Evolutionary conservation across 1,140 invertebrate species (phyloP), one percentile per base, ranked within the genome.

Genomic region (Coenobita brevimanus): DNA sequence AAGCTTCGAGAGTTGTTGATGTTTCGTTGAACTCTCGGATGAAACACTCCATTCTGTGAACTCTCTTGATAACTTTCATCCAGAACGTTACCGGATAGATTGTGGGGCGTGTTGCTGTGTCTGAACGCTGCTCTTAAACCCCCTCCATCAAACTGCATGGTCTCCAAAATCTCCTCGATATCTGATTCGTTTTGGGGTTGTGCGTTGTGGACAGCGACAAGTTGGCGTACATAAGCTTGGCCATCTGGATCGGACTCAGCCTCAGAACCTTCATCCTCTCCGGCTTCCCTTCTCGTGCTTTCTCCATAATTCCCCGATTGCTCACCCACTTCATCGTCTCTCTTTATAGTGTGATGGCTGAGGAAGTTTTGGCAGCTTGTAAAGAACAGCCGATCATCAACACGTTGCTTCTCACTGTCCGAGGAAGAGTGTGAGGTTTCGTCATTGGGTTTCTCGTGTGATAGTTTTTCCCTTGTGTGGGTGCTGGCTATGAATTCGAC

Each of bases 161-260:
- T 87, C 50, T 80, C 85, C 24, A 87, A 50, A 8, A 87, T 80
- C 15, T 87, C 85, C 27, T 87, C 85, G 21, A 87, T 87, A 33
- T 87, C 85, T 36, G 85, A 87, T 24, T 87, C 76, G 15, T 78
- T 71, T 3, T 87, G 57, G 17, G 62, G 41, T 0, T 46, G n/a
- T 0, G 67, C 21, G 30, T 81, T 80, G 27, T 87, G 84, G 21
- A 57, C 46, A 15, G 60, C 27, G 3, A 87, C 76, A 4, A 87
- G 78, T 15, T 81, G 62, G 17, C 84, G 84, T 0, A 87, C 41
- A 46, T 80, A 81, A 1, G 73, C 76, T 21, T 87, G 84, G 2
- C 60, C 78, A 0, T 87, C 76, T 2, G 62, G 30, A 30, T 87
- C 76, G 0, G 60, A 78, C 41, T 87, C 76, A 1, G 57, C 27